Percentiles rank a stretch among this genome's conserved stretches.
These are phyloP conservation scores for Morpho helenor DNA, from an alignment of 2,888 invertebrate genomes.

Conservation along the genomic window DNA sequence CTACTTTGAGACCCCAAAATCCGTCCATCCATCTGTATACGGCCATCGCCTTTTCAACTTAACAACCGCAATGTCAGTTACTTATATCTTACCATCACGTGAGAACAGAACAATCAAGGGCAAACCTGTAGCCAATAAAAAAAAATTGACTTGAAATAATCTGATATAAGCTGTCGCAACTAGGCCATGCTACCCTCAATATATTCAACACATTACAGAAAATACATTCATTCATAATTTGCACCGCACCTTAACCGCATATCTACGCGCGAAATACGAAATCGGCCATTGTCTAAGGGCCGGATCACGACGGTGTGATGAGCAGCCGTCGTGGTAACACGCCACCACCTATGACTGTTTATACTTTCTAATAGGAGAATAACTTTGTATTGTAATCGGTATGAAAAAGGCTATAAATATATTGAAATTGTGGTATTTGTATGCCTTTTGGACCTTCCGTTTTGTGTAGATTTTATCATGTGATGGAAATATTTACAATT, in stretches of 20 bases:
- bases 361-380: conserved; percentile 36
- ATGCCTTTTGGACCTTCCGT: conserved; percentile 18
- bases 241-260: conserved; percentile 39
- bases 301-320: conserved; percentile 64
- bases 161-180: conserved; percentile 28
- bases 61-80: no score
- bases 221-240: conserved; percentile 20
- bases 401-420: conserved; percentile 23
- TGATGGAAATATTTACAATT: conserved; percentile 13
- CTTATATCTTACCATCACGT: no score
- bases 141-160: no score
- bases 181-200: no score
- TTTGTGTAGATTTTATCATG: conserved; percentile 21
- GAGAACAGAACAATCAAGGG: no score
- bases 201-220: conserved; percentile 35
- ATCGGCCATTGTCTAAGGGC: conserved; percentile 64
- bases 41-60: no score
- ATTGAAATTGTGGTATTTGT: conserved; percentile 27
- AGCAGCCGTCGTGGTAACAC: conserved; percentile 37
- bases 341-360: conserved; percentile 32
- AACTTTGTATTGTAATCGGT: conserved; percentile 32
- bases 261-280: conserved; percentile 56
- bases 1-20: no score
- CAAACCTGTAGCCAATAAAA: no score
- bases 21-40: no score